Base-by-base conservation (phyloP, 2,797 vertebrate genomes). In the Odontamblyopus rebecca region DNA sequence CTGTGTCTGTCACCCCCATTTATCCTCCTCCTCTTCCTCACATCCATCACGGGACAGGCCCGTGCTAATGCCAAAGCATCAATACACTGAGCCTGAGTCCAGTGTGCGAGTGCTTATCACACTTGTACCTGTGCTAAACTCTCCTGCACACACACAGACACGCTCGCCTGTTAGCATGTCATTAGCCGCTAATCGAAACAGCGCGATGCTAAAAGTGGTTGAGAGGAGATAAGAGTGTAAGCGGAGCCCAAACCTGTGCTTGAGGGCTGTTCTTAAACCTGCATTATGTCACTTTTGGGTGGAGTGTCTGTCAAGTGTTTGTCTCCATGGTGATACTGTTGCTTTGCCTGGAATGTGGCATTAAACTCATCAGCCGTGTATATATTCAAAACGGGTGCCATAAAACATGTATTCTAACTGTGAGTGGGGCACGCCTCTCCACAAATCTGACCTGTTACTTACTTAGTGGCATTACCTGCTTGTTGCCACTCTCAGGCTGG, bases 151-250 rank as follows among this genome's bases (percentile, higher is more conserved):
- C 67, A 48, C 51, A 8, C 35, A 53, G 60, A 35, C 23, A 67
- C 32, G 67, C 59, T 11, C 27, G 64, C 19, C 27, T 61, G 74
- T 65, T 80, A 75, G 54, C 75, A 59, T 70, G 53, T 86, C 65
- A 80, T 89, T 89, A 79, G 73, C 7, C 23, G 6, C 74, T 78
- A 44, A 69, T 78, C 73, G 82, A 71, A 41, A 80, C 63, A 54
- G 72, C 44, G 72, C 70, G 32, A 6, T 9, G 60, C 16, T 16
- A 27, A 11, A 15, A 30, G 61, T 9, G 30, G 16, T 3, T 7
- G 30, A n/a, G 32, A n/a, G 15, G 6, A 16, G 9, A 29, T 6
- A 19, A 32, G 30, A 6, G 60, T 18, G 51, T 2, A 9, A n/a
- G 19, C 1, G 1, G 19, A 54, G 51, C 19, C 18, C 4, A 54